Conservation (phyloP, 2,797 vertebrate species). For the Mormyrops boulengeri region DNA sequence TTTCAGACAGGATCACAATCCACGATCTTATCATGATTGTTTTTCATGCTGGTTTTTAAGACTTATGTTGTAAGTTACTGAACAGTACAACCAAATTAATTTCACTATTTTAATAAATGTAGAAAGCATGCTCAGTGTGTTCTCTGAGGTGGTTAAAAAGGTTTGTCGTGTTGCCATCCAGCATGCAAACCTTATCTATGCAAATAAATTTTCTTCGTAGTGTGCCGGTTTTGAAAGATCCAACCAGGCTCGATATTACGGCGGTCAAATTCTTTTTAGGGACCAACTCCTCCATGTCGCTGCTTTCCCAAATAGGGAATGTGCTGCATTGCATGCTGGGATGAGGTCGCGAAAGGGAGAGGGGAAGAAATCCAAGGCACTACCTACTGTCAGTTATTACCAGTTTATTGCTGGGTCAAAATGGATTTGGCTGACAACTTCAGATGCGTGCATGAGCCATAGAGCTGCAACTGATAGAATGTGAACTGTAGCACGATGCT, state of each 20-base stretch:
- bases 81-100: background rate
- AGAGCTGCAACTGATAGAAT: background rate
- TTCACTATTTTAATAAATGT: background rate
- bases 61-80: background rate
- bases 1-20: background rate
- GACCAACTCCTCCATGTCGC: background rate
- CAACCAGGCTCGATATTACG: background rate
- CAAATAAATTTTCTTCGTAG: background rate
- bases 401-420: background rate
- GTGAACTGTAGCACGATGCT: background rate
- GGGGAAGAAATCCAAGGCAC: background rate
- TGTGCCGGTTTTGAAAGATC: background rate
- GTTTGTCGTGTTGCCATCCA: background rate
- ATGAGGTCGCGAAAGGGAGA: background rate
- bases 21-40: background rate
- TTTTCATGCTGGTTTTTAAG: background rate
- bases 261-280: background rate
- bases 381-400: background rate
- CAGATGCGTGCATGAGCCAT: background rate
- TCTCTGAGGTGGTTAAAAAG: background rate
- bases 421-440: background rate
- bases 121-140: background rate
- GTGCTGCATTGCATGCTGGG: background rate
- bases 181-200: background rate
- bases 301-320: background rate